A percentile compares a stretch with the other conserved stretches of the same genome.
These are phyloP conservation scores for Edolisoma coerulescens DNA, from an alignment of 2,113 vertebrate genomes.

Conservation along the genomic window DNA sequence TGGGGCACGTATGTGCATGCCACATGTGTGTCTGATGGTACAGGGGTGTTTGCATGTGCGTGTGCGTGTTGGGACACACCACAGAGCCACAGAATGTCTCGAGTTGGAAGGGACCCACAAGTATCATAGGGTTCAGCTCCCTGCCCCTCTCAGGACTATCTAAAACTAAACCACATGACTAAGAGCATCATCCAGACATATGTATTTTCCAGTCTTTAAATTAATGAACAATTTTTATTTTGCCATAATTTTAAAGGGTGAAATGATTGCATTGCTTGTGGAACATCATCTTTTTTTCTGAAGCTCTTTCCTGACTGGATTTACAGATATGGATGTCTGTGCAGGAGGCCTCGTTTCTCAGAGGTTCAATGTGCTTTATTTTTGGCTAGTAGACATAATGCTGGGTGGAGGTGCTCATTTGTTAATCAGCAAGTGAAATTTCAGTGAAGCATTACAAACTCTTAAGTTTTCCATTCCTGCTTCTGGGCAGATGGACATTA, in stretches of 20 bases:
- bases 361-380: not conserved
- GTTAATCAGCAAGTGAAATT: not conserved
- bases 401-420: not conserved
- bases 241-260: not conserved
- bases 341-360: not conserved
- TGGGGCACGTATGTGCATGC: fast-evolving
- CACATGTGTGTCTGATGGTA: fast-evolving
- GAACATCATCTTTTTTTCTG: not conserved
- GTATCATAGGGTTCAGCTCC: not conserved
- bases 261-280: not conserved
- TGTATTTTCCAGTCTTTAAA: not conserved
- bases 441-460: not conserved
- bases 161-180: not conserved
- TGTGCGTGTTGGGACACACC: not conserved
- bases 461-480: not conserved
- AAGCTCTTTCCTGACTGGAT: not conserved
- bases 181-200: not conserved
- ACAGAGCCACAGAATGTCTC: not conserved
- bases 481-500: not conserved
- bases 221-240: not conserved
- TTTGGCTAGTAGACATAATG: not conserved
- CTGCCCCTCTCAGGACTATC: not conserved
- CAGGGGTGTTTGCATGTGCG: fast-evolving
- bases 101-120: not conserved
- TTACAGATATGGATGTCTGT: not conserved